Evolutionary conservation across 2,113 vertebrate species (phyloP), one percentile per base, ranked within the genome.

Genomic region (Rhegmatorhina hoffmannsi): DNA sequence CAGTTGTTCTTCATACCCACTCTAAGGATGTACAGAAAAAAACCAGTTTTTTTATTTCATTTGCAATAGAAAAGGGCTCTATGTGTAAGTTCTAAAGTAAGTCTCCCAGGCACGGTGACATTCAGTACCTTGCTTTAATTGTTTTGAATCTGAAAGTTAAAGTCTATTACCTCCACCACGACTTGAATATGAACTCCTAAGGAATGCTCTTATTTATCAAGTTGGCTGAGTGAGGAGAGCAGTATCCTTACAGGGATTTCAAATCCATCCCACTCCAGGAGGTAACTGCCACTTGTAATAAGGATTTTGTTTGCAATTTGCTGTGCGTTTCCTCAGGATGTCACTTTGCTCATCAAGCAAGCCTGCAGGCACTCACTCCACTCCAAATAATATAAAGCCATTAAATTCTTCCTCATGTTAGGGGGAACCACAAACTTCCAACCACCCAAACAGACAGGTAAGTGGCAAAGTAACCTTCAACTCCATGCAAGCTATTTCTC

Each of bases 231-330:
- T 0, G 4, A 90, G 79, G 33, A 93, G 66, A 96, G 89, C 76
- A 60, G 90, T 66, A 49, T 84, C 94, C 82, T 95, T 97, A 85
- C 89, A 96, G 92, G 90, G 89, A 94, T 92, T 95, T 82, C 73
- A 96, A 94, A 96, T 96, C 96, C 95, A 96, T 95, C 93, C 92
- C 95, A 43, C 95, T 92, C 79, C 94, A 83, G 94, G 95, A 95
- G 95, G 92, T 90, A 97, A 92, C 96, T 97, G 96, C 97, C 97
- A 95, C 86, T 94, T 78, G 92, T 96, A 97, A 96, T 97, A 96
- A 94, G 92, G 89, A 70, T 96, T 96, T 95, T 87, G 90, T 95
- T 94, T 95, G 92, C 94, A 97, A 97, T 97, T 96, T 97, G 95
- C 90, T 88, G 76, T 96, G 49, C 3, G 8, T 92, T 97, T 96